phyloP scores from a whole-genome alignment of 2,797 vertebrate species.

The Telmatherina bonti region DNA sequence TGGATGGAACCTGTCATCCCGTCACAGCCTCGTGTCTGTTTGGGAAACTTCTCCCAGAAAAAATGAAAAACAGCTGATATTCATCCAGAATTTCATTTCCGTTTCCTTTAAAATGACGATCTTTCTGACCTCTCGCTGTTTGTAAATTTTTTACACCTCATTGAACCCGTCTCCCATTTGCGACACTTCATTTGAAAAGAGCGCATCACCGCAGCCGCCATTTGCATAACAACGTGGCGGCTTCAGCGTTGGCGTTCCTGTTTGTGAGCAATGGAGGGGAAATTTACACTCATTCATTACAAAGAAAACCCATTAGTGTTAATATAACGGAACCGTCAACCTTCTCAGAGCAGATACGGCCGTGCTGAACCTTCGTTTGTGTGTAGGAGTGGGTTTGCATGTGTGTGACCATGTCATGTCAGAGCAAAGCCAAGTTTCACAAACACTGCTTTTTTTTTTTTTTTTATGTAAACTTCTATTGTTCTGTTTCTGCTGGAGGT shows the following conservation, averaged over 20 bases:
- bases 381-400: too few relatives aligned
- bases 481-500: too few relatives aligned
- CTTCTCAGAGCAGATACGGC: conserved; percentile 31
- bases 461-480: too few relatives aligned
- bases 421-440: too few relatives aligned
- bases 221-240: conserved; percentile 56
- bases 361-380: conserved; percentile 10
- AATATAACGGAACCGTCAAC: conserved; percentile 47
- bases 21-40: conserved; percentile 20
- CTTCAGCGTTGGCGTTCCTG: conserved; percentile 8
- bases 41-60: conserved; percentile 26
- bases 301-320: conserved; percentile 62
- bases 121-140: conserved; percentile 34
- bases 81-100: conserved; percentile 39
- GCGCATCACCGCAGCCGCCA: conserved; percentile 23
- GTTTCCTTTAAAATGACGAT: conserved; percentile 32
- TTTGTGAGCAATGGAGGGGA: conserved; percentile 16
- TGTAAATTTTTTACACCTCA: conserved; percentile 49
- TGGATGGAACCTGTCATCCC: conserved; percentile 40
- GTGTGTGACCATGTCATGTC: background rate
- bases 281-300: conserved; percentile 51
- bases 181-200: conserved; percentile 44
- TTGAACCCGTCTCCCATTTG: conserved; percentile 39
- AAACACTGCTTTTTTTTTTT: too few relatives aligned
- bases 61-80: conserved; percentile 45